Base-by-base conservation (phyloP, 2,113 vertebrate genomes). In the Neodontobutis hainanensis region DNA sequence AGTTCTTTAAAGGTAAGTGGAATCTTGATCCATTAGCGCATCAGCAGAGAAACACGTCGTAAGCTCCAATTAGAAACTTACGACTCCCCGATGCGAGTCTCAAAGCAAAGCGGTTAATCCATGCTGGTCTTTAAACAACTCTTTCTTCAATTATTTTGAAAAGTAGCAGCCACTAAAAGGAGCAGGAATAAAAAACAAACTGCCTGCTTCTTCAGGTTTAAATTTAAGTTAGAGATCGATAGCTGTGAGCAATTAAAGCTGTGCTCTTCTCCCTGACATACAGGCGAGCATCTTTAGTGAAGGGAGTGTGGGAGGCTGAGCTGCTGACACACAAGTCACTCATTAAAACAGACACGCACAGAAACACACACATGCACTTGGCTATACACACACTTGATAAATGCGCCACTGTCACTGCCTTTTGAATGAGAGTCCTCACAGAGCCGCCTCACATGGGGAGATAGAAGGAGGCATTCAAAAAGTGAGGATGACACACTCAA, bases 271-370 rank as follows among this genome's bases (percentile, higher is more conserved):
- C 78, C 87, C 83, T 84, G 75, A 66, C 76, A 83, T 56, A 75
- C 62, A 89, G 86, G 80, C 80, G 77, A 86, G 84, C 78, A 77
- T 88, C 85, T 78, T 89, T 84, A 71, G 77, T 51, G 81, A 73
- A 71, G 70, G 70, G 82, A 77, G 80, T 15, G 87, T 88, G 78
- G 87, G 90, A 91, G 85, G 87, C 83, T 85, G 84, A 67, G 85
- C 82, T 67, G 71, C 67, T 56, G 73, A 80, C 80, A 86, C 79
- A 78, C 85, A 78, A 84, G 86, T 87, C 83, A 81, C 65, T 86
- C 85, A 86, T 77, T 81, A 60, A 65, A 83, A 56, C 66, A 65
- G 35, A 61, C 69, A 72, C 83, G 77, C 80, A 81, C 79, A 85
- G 60, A 58, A 78, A 73, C 68, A 64, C 69, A 36, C 65, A 56